Conservation (phyloP, 2,797 vertebrate species). For the Schizopygopsis malacanthus region DNA sequence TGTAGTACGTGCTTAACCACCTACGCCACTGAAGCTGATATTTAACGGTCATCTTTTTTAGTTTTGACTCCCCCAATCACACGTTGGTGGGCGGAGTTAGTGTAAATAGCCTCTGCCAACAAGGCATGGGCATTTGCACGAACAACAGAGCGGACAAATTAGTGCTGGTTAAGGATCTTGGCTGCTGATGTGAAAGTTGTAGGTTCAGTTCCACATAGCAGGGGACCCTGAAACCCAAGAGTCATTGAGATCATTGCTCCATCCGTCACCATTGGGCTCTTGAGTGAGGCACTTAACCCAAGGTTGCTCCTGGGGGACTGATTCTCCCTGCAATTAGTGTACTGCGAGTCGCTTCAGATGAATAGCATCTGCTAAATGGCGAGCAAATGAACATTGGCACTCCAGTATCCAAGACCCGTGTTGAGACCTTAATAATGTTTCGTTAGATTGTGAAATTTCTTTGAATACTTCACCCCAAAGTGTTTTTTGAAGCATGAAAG, state of each 20-base stretch:
- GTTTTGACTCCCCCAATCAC: too few species aligned
- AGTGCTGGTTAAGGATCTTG: conserved; percentile 4
- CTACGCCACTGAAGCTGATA: too few species aligned
- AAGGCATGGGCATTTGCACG: not conserved
- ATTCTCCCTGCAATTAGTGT: conserved; percentile 34
- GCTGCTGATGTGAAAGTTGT: not conserved
- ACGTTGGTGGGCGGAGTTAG: too few species aligned
- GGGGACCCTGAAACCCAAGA: conserved; percentile 20
- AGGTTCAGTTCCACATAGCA: not conserved
- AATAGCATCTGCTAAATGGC: conserved; percentile 41
- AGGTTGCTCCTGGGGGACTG: conserved; percentile 39
- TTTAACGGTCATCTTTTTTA: too few species aligned
- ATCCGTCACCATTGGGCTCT: conserved; percentile 26
- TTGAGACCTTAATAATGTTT: conserved; percentile 10
- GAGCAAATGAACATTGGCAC: conserved; percentile 27
- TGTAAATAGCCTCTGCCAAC: too few species aligned
- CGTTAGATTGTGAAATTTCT: not conserved
- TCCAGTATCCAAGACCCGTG: not conserved
- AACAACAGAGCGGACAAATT: not conserved
- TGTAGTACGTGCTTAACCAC: too few species aligned
- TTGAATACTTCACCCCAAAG: not conserved
- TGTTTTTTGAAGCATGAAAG: not conserved
- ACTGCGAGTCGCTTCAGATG: conserved; percentile 1
- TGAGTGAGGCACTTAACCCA: conserved; percentile 41
- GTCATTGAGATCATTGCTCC: conserved; percentile 12